phyloP scores from a whole-genome alignment of 1,140 invertebrate species.

The Euglossa dilemma region DNA sequence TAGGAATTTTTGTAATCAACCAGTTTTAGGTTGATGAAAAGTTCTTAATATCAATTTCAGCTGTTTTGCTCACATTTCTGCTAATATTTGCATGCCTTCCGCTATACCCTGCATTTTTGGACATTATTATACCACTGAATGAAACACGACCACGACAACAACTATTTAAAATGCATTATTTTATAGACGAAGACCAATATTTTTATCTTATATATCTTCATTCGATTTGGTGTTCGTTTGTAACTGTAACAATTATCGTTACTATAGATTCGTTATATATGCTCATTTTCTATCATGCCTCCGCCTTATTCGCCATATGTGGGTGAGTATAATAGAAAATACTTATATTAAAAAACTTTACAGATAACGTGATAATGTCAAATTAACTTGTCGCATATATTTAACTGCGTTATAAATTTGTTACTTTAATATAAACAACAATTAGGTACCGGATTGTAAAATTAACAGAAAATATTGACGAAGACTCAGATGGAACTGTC shows the following conservation, averaged over 20 bases:
- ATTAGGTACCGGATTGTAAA: neutral
- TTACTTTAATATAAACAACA: neutral
- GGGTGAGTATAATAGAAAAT: neutral
- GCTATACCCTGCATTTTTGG: neutral
- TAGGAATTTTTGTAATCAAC: neutral
- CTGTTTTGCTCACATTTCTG: neutral
- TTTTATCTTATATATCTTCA: constrained; percentile 21
- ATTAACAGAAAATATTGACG: neutral
- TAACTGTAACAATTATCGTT: neutral
- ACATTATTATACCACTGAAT: constrained; percentile 5
- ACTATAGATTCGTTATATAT: constrained; percentile 24
- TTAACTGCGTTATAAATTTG: no score
- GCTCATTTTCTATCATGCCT: neutral
- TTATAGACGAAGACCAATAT: neutral
- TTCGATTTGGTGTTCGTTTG: neutral
- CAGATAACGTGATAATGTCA: neutral
- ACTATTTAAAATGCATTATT: neutral
- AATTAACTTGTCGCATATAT: no score
- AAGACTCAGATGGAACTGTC: neutral
- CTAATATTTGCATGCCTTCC: neutral
- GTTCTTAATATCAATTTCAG: neutral
- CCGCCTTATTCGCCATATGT: constrained; percentile 7
- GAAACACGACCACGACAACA: neutral
- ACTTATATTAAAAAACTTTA: neutral
- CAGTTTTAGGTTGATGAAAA: neutral